Percentiles rank a stretch among this genome's conserved stretches.
Conservation (phyloP, 2,113 vertebrate genomes). For the Ctenodactylus gundi region DNA sequence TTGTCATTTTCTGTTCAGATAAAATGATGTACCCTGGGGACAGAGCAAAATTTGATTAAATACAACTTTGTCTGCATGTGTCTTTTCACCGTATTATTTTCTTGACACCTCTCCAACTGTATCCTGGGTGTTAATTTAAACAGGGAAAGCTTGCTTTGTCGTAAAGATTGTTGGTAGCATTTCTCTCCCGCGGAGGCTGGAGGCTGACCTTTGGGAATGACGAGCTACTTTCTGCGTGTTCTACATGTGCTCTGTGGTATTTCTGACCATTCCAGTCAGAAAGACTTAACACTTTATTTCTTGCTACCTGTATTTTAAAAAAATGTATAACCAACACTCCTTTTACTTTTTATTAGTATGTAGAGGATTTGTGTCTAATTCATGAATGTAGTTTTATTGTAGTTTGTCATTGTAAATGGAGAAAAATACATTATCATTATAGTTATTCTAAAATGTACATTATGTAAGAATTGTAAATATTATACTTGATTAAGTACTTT, state of each 20-base stretch:
- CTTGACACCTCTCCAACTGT: slow-evolving; percentile 54
- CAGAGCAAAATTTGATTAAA: slow-evolving; percentile 17
- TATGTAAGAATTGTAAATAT: slow-evolving; percentile 83
- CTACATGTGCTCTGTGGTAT: slow-evolving; percentile 60
- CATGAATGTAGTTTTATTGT: slow-evolving; percentile 57
- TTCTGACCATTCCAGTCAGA: slow-evolving; percentile 73
- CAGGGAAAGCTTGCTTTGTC: slow-evolving; percentile 64
- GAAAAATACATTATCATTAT: slow-evolving; percentile 60
- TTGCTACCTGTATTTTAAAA: slow-evolving; percentile 60
- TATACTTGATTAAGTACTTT: slow-evolving; percentile 79
- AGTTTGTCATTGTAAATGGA: slow-evolving; percentile 70
- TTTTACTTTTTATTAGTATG: slow-evolving; percentile 53
- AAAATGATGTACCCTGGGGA: background rate
- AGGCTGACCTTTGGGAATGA: slow-evolving; percentile 42
- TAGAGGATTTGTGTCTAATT: slow-evolving; percentile 71
- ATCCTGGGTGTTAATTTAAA: slow-evolving; percentile 51
- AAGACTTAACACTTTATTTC: slow-evolving; percentile 62
- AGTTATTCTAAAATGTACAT: slow-evolving; percentile 76
- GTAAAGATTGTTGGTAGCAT: slow-evolving; percentile 31
- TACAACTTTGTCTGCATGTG: slow-evolving; percentile 31
- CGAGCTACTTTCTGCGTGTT: slow-evolving; percentile 33
- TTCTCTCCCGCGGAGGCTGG: slow-evolving; percentile 55
- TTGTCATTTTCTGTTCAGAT: slow-evolving; percentile 33
- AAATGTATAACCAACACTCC: slow-evolving; percentile 62
- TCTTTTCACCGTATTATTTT: slow-evolving; percentile 31